These are phyloP conservation scores for Archocentrus centrarchus DNA, from an alignment of 2,113 vertebrate genomes.

Conservation along the genomic window DNA sequence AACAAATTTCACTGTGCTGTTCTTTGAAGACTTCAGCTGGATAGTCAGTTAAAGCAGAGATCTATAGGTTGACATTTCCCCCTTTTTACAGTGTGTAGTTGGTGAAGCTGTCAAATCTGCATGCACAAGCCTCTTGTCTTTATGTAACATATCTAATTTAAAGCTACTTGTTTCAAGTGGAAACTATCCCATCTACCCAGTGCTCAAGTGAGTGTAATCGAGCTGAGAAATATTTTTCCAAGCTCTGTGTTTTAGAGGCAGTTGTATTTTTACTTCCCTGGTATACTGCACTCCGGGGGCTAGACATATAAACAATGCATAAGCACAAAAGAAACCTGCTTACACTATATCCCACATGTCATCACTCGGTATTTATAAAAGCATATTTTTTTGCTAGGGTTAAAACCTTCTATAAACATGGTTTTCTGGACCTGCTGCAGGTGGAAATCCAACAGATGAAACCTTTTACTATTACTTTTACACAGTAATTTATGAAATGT, in stretches of 20 bases:
- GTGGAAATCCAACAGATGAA: not conserved
- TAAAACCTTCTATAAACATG: not conserved
- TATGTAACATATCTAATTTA: slow-evolving; percentile 58
- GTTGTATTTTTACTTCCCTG: not conserved
- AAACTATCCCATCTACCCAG: slow-evolving; percentile 25
- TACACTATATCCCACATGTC: slow-evolving; percentile 1
- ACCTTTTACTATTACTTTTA: not conserved
- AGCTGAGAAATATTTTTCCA: slow-evolving; percentile 23
- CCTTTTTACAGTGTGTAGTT: slow-evolving; percentile 17
- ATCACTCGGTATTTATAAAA: slow-evolving; percentile 8
- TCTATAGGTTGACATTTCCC: slow-evolving; percentile 43
- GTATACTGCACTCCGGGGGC: not conserved
- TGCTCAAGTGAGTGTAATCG: slow-evolving; percentile 39
- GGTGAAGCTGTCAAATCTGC: slow-evolving; percentile 35
- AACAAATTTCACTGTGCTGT: slow-evolving; percentile 53
- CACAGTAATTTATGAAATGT: not conserved
- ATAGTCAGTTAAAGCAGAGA: slow-evolving; percentile 45
- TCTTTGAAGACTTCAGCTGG: slow-evolving; percentile 40
- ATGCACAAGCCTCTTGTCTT: slow-evolving; percentile 38
- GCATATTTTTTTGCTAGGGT: not conserved
- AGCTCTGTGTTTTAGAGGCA: slow-evolving; percentile 11
- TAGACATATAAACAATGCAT: not conserved
- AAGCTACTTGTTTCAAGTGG: slow-evolving; percentile 59
- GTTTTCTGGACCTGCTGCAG: not conserved
- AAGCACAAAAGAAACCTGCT: not conserved